Conservation (phyloP, 2,113 vertebrate species). For the Potamarius usumacintae region DNA sequence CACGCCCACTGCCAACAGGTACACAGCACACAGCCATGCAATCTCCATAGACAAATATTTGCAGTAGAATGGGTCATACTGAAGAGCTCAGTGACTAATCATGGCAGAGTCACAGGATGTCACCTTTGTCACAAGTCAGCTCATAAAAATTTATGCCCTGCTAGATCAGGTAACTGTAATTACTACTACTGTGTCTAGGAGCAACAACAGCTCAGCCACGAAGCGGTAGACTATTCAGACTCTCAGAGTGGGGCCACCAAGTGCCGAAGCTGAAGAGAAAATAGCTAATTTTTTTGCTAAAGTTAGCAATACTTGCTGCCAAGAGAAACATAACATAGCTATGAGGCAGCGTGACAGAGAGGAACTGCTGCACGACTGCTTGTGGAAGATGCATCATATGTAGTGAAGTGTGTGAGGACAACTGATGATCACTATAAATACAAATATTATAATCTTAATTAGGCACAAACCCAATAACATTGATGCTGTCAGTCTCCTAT, state of each 20-base stretch:
- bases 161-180: not conserved
- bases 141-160: not conserved
- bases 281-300: not conserved
- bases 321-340: not conserved
- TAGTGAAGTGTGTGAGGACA: not conserved
- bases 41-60: not conserved
- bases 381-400: not conserved
- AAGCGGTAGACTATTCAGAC: not conserved
- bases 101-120: not conserved
- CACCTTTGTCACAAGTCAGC: not conserved
- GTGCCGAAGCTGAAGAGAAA: not conserved
- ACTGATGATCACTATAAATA: not conserved
- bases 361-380: not conserved
- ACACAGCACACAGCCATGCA: too few relatives aligned
- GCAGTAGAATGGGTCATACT: not conserved
- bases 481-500: not conserved
- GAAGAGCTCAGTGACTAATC: not conserved
- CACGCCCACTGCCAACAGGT: not conserved
- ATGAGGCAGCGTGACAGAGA: not conserved
- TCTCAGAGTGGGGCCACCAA: not conserved
- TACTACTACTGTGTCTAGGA: not conserved
- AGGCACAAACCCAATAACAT: not conserved
- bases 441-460: not conserved
- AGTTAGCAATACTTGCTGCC: not conserved
- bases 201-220: not conserved